These are phyloP conservation scores for Drosophila histrio DNA, from an alignment of 2,888 invertebrate species.

Conservation along the genomic window DNA sequence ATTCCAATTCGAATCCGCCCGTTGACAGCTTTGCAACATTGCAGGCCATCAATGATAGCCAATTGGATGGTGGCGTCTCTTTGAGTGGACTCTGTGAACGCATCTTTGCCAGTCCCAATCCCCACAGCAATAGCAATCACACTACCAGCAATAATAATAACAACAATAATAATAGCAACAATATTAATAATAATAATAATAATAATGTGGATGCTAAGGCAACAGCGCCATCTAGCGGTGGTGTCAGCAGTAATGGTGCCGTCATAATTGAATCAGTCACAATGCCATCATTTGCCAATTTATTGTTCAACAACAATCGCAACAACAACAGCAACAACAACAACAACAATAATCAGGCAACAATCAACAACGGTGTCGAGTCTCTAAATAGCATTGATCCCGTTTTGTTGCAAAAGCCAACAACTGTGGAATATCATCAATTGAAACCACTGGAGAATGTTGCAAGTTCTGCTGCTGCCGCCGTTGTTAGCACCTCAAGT, in stretches of 20 bases:
- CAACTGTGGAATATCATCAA: constrained; percentile 64
- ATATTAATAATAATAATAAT: constrained; percentile 29
- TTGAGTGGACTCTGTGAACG: constrained; percentile 70
- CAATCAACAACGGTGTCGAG: constrained; percentile 14
- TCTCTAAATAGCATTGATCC: constrained; percentile 30
- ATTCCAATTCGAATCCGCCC: constrained; percentile 33
- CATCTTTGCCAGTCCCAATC: constrained; percentile 71
- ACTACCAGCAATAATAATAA: constrained; percentile 28
- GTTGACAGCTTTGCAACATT: constrained; percentile 47
- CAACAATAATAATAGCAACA: constrained; percentile 31
- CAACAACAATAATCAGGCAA: constrained; percentile 15
- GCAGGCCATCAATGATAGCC: constrained; percentile 62
- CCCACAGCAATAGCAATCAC: constrained; percentile 37
- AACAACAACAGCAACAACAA: constrained; percentile 12
- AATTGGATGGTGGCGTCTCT: constrained; percentile 63
- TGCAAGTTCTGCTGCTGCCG: background rate
- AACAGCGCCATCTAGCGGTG: constrained; percentile 19
- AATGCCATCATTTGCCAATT: constrained; percentile 69
- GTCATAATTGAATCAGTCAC: constrained; percentile 64
- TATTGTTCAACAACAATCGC: constrained; percentile 54
- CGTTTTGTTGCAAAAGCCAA: constrained; percentile 33
- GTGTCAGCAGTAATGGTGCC: constrained; percentile 14
- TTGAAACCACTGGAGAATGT: constrained; percentile 48
- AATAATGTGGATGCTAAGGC: constrained; percentile 51
- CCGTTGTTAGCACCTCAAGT: constrained; percentile 43